phyloP scores from a whole-genome alignment of 2,888 invertebrate species.

The Melipona beecheii region DNA sequence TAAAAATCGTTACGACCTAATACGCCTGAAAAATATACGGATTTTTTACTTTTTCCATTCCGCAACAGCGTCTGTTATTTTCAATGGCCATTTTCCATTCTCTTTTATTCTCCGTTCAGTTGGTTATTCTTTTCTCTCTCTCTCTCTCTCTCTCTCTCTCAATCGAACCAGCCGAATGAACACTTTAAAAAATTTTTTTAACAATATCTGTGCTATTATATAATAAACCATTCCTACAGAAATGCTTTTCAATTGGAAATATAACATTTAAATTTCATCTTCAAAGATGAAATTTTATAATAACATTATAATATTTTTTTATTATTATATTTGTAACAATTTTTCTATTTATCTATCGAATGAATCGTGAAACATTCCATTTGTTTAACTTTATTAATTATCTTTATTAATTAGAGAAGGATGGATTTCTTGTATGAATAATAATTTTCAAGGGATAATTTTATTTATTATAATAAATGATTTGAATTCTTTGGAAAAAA shows the following conservation, averaged over 20 bases:
- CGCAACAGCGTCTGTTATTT: conserved; percentile 3
- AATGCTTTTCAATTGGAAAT: neutral
- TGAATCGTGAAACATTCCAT: neutral
- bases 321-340: neutral
- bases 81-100: neutral
- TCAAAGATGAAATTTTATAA: neutral
- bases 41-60: neutral
- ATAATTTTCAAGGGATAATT: neutral
- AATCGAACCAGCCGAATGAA: neutral
- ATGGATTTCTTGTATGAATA: neutral
- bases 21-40: conserved; percentile 48
- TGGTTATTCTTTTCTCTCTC: neutral
- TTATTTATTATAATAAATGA: neutral
- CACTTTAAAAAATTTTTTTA: neutral
- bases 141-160: neutral
- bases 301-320: neutral
- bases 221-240: neutral
- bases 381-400: neutral
- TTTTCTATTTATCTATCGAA: neutral
- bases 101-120: neutral
- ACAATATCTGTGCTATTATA: neutral
- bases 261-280: neutral
- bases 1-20: conserved; percentile 54
- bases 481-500: neutral
- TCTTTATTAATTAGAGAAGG: neutral